Evolutionary conservation across 1,140 invertebrate species (phyloP), one percentile per base, ranked within the genome.

Genomic region (Tetranychus urticae): DNA sequence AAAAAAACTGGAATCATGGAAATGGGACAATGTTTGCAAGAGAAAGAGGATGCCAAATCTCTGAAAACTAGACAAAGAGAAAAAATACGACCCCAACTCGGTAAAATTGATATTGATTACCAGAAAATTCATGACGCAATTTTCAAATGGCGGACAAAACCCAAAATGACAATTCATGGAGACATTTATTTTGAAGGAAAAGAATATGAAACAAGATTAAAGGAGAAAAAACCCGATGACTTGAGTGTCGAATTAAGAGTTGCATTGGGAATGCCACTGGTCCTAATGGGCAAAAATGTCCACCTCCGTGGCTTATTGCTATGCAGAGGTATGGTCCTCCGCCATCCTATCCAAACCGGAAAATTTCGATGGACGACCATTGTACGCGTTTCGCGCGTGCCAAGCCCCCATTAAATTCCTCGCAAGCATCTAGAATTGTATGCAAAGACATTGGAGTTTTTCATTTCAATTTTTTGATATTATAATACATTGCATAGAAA

Each of bases 101-200:
- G 96, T 10, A 97, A 97, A 77, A 98, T 99, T 66, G 94, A 99
- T 70, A 99, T 99, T 67, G 96, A 99, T 75, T 99, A 99, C 73
- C 92, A 99, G 72, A 98, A 99, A 70, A 74, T 99, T 39, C 96
- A 99, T 69, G 96, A 99, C 71, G 96, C 96, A 0, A 99, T 99
- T 74, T 99, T 99, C 76, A 91, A 91, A 77, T 97, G 90, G 89
- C 96, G 99, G 72, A 96, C 90, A 0, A 99, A 99, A 73, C 94
- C 96, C 0, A 82, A 85, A 65, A 92, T 99, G 88, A 96, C 92
- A 0, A 94, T 94, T 68, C 94, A 97, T 72, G 96, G 94, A 14
- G 96, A 99, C 75, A 74, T 99, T 0, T 99, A 99, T 73, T 99
- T 98, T 74, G 96, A 99, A 75, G 96, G 96, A n/a, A 99, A 99